A percentile compares a stretch with the other conserved stretches of the same genome.
Conservation (phyloP, 2,797 vertebrate genomes). For the Silurus lanzhouensis region DNA sequence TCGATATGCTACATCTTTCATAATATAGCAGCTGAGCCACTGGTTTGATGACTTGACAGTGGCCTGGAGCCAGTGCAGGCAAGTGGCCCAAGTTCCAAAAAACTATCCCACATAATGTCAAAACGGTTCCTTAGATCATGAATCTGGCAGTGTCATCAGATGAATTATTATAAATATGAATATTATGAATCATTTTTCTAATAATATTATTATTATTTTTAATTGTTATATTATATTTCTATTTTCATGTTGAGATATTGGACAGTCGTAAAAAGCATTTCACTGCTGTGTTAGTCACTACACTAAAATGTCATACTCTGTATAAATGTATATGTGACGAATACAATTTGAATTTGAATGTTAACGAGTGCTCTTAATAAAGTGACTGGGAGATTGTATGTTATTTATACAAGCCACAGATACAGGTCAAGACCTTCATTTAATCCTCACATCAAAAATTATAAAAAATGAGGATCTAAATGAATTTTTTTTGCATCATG, state of each 20-base stretch:
- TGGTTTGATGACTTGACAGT: conserved; percentile 1
- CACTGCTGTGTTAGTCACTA: too few species aligned
- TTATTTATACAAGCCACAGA: background rate
- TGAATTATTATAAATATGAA: background rate
- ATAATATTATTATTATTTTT: too few species aligned
- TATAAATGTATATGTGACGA: too few species aligned
- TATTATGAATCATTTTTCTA: too few species aligned
- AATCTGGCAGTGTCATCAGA: background rate
- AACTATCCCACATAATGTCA: background rate
- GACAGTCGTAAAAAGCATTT: too few species aligned
- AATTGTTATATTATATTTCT: too few species aligned
- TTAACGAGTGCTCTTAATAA: too few species aligned
- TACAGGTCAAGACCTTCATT: background rate
- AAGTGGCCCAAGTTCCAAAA: background rate
- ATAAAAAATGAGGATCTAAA: background rate
- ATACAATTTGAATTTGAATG: too few species aligned
- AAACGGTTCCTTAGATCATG: background rate
- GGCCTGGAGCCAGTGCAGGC: background rate
- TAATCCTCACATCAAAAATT: background rate
- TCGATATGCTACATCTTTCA: background rate
- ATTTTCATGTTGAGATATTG: too few species aligned
- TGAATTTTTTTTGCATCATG: background rate
- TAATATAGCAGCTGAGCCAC: conserved; percentile 14
- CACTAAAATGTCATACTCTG: too few species aligned
- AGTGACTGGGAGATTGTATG: too few species aligned